Base-by-base conservation (phyloP, 2,797 vertebrate species). In the Melanotaenia boesemani region DNA sequence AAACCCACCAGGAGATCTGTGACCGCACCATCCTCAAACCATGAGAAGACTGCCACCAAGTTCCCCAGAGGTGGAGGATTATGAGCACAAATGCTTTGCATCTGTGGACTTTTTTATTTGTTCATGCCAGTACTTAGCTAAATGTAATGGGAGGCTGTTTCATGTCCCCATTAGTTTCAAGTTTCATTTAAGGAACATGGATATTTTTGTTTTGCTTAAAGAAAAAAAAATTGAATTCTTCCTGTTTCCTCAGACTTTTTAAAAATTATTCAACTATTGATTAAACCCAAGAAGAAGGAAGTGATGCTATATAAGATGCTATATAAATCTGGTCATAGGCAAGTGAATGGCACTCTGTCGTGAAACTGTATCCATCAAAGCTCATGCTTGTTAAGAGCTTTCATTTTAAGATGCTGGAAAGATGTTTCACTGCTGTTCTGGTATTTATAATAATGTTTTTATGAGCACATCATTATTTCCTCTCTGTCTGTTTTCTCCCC, bases 401-500 rank as follows among this genome's bases (percentile, higher is more conserved):
- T 88, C 78, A 91, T 89, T 89, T 79, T 79, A 86, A 92, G 82
- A 84, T 56, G 63, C 52, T 89, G 86, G 92, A 94, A 92, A 91
- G 90, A 92, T 87, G 82, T 93, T 93, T 94, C 91, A 92, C 88
- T 91, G 86, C 89, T 85, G 82, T 89, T 88, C 89, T 93, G 93
- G 89, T 91, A 93, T 94, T 94, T 93, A 92, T 91, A 82, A 88
- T 93, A 92, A 90, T 74, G 84, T 80, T 94, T 93, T 93, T 89
- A 92, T 85, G 86, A 84, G 86, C 72, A 72, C 85, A 90, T 74
- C 61, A 79, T 77, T 87, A 82, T 77, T 86, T 80, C 64, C 69
- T 69, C 62, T 75, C 74, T 81, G 86, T 86, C 77, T 79, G 54
- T 86, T 81, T 80, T 62, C 50, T 68, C 85, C 74, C 82, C 78